Percentiles rank a stretch among this genome's conserved stretches.
These are phyloP conservation scores for Atrichornis clamosus DNA, from an alignment of 2,113 vertebrate genomes.

Conservation along the genomic window DNA sequence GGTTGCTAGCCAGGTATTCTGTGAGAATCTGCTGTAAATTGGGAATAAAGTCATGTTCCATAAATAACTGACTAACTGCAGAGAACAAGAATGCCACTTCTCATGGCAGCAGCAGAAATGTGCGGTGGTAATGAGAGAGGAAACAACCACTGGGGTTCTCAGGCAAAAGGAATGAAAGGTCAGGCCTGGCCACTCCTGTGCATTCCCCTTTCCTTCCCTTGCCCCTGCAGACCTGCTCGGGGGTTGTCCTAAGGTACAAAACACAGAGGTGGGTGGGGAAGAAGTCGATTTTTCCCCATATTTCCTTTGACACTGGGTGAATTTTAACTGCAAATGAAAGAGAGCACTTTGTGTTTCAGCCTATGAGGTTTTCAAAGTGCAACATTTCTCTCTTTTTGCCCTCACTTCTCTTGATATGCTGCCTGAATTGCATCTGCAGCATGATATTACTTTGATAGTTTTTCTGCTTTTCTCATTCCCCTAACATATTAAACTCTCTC, in stretches of 20 bases:
- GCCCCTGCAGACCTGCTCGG: background rate
- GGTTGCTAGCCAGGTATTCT: background rate
- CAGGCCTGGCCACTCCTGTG: background rate
- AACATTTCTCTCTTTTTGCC: background rate
- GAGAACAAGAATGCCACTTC: background rate
- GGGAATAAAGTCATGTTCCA: background rate
- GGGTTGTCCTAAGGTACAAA: background rate
- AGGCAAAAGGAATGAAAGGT: background rate
- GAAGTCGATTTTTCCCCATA: background rate
- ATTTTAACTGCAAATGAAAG: background rate
- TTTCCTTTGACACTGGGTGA: background rate
- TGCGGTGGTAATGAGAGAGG: background rate
- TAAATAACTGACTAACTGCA: background rate
- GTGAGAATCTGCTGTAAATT: background rate
- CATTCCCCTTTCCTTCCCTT: background rate
- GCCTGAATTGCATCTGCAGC: background rate
- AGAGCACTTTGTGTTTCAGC: background rate
- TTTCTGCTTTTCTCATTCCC: background rate
- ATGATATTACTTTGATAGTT: background rate
- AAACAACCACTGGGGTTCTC: background rate
- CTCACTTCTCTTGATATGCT: background rate
- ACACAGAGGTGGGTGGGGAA: background rate
- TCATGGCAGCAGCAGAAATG: background rate
- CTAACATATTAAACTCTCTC: background rate
- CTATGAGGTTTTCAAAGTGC: background rate